Conservation (phyloP, 1,140 invertebrate species). For the Augochlora pura region DNA sequence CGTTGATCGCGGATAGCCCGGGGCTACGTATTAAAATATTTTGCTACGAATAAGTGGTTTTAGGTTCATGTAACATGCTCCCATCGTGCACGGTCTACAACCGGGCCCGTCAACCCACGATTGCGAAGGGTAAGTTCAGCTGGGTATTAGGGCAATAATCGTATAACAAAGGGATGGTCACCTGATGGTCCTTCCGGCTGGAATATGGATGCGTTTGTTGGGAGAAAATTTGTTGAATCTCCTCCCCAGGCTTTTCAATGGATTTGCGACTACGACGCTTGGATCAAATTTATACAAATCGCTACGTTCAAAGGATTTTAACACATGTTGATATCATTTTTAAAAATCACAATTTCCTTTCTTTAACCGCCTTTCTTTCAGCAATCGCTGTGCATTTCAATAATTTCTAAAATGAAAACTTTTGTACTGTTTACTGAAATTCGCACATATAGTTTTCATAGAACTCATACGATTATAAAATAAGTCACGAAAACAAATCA, state of each 20-base stretch:
- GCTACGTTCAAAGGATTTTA: neutral
- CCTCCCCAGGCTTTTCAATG: neutral
- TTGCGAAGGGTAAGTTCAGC: constrained; percentile 60
- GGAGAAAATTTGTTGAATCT: constrained; percentile 49
- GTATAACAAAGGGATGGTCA: constrained; percentile 76
- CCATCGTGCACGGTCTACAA: constrained; percentile 44
- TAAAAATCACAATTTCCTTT: too few species aligned
- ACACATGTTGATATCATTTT: neutral
- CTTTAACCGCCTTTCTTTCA: too few species aligned
- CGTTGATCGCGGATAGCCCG: constrained; percentile 8
- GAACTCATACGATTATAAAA: too few species aligned
- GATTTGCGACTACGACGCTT: neutral
- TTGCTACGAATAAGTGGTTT: constrained; percentile 8
- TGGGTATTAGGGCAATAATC: constrained; percentile 77
- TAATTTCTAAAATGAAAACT: too few species aligned
- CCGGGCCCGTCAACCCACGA: constrained; percentile 17
- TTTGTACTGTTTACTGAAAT: too few species aligned
- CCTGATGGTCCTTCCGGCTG: constrained; percentile 75
- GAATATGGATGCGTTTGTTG: constrained; percentile 68
- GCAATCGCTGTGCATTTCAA: too few species aligned
- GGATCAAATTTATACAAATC: constrained; percentile 23
- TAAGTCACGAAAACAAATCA: too few species aligned
- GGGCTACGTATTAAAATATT: constrained; percentile 34
- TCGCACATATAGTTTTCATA: too few species aligned
- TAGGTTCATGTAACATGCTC: constrained; percentile 41